Evolutionary conservation across 2,888 invertebrate genomes (phyloP).

Genomic region (Sepioteuthis lessoniana): DNA sequence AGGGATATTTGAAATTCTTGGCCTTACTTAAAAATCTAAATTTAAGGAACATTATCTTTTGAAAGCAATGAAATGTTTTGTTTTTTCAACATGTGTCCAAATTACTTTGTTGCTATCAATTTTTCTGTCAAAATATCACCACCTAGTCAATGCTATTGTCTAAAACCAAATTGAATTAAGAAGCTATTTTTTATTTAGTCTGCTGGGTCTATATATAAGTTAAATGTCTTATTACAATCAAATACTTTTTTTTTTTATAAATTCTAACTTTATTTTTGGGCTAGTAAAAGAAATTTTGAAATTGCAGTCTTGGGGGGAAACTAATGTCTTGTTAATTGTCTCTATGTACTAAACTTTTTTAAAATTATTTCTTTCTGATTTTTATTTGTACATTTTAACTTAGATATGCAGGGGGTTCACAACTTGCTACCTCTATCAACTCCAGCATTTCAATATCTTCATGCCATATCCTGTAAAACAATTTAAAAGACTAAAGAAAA

Average conservation of each 20-base stretch:
- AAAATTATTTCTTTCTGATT: no score
- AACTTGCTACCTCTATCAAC: not conserved
- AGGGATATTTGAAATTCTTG: not conserved
- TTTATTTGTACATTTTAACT: not conserved
- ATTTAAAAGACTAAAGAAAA: not conserved
- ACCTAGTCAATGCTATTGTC: not conserved
- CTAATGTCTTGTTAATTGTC: no score
- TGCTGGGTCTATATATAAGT: not conserved
- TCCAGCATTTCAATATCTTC: not conserved
- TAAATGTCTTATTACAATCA: not conserved
- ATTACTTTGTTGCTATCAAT: conserved; percentile 33
- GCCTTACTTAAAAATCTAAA: not conserved
- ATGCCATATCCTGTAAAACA: not conserved
- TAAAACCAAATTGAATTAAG: not conserved
- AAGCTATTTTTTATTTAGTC: not conserved
- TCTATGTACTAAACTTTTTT: not conserved
- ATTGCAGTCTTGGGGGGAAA: no score
- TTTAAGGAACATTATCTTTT: no score
- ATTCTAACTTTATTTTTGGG: not conserved
- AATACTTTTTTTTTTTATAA: not conserved
- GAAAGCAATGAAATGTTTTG: not conserved
- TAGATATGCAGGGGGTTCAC: not conserved
- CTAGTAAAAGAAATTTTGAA: no score
- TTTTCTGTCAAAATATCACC: not conserved
- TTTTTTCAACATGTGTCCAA: not conserved